Base-by-base conservation (phyloP, 1,140 invertebrate genomes). In the Calephelis nemesis region DNA sequence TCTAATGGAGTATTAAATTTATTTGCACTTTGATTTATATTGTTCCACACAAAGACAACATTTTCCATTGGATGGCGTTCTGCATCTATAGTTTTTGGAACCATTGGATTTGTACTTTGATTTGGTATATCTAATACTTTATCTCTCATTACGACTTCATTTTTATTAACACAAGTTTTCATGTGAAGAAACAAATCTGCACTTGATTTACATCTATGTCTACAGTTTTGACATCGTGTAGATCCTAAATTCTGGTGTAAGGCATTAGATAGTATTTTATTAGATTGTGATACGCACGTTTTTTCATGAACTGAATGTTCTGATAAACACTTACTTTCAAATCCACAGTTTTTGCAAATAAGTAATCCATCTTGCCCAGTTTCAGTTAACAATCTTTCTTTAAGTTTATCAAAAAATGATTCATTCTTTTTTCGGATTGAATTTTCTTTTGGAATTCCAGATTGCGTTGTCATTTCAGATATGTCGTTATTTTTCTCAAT, bases 301-400 rank as follows among this genome's bases (percentile, higher is more conserved):
- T 96, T 95, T 82, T 95, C 94, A 79, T 96, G 96, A 58, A 95
- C 93, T 11, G 95, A 94, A 70, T 95, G 93, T 87, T 97, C 97
- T 10, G 96, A 96, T n/a, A 96, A 92, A 88, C 95, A 97, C 84
- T 97, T 97, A 68, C 96, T 96, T 84, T 96, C 93, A 81, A 97
- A 95, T 4, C 95, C 95, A 79, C 96, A 97, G 66, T 93, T 93
- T 75, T 94, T 94, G 79, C 96, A 97, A 9, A 93, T 93, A n/a
- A 96, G 86, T 74, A 94, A 93, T 49, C 93, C 93, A 70, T 93
- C 86, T 79, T 93, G 89, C 10, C 79, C 92, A 76, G 69, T 92
- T 81, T 83, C 92, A 77, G 71, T 94, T 87, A 86, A 93, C 47
- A 97, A 82, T 87, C 95, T 95, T 82, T 96, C 95, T 86, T 96